Percentiles rank a stretch among this genome's conserved stretches.
phyloP scores from a whole-genome alignment of 2,113 vertebrate genomes.

The Thalassoma bifasciatum region DNA sequence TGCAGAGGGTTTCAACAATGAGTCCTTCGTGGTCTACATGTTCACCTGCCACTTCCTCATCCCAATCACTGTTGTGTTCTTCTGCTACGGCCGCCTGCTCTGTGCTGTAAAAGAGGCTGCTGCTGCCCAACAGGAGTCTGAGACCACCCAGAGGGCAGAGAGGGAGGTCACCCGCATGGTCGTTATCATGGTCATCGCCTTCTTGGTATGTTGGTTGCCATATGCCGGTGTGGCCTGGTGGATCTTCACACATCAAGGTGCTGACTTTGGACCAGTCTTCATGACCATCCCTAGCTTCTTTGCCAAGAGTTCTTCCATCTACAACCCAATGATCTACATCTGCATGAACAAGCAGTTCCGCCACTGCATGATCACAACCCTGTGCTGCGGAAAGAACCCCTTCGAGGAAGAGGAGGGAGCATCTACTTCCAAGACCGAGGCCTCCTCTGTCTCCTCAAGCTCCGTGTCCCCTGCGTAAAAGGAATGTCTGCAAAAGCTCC shows the following conservation, averaged over 20 bases:
- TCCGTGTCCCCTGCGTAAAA: conserved; percentile 94
- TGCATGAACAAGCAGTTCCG: conserved; percentile 99
- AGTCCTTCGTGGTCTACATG: conserved; percentile 98
- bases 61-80: conserved; percentile 86
- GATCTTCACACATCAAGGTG: conserved; percentile 94
- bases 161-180: conserved; percentile 98
- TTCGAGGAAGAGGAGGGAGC: conserved; percentile 90
- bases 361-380: conserved; percentile 96
- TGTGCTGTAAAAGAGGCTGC: conserved; percentile 97
- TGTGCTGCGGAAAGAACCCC: conserved; percentile 97
- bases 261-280: conserved; percentile 91
- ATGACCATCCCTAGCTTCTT: conserved; percentile 97
- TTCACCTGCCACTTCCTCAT: conserved; percentile 89
- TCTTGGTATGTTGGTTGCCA: conserved; percentile 91
- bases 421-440: conserved; percentile 93
- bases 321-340: conserved; percentile 97
- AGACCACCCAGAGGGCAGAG: conserved; percentile 98
- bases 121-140: conserved; percentile 96
- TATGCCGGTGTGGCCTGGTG: conserved; percentile 90
- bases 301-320: conserved; percentile 91
- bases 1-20: conserved; percentile 89
- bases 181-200: conserved; percentile 91
- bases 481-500: conserved; percentile 25
- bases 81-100: conserved; percentile 96
- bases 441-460: conserved; percentile 91